Conservation (phyloP, 2,888 invertebrate genomes). For the Cephus pulcher region DNA sequence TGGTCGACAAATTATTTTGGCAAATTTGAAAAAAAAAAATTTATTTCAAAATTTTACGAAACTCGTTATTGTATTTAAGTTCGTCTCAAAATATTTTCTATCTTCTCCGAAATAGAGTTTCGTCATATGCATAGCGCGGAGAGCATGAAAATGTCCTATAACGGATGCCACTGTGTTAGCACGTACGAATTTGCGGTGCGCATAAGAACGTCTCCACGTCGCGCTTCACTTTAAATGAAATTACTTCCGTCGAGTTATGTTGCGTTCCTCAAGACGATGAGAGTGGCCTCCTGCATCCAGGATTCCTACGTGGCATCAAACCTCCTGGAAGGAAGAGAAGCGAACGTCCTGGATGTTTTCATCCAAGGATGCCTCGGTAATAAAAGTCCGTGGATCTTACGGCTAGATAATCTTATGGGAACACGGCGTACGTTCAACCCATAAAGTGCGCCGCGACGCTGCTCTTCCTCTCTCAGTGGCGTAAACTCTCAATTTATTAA, state of each 20-base stretch:
- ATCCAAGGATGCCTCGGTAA: not conserved
- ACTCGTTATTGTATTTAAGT: too few relatives aligned
- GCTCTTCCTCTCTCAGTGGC: not conserved
- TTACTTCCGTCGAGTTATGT: not conserved
- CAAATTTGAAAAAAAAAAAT: too few relatives aligned
- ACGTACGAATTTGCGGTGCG: too few relatives aligned
- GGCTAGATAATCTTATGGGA: not conserved
- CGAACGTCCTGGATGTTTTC: not conserved
- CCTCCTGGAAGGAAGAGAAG: not conserved
- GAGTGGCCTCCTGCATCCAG: conserved; percentile 1
- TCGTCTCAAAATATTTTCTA: too few relatives aligned
- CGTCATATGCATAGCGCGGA: too few relatives aligned
- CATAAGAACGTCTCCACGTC: not conserved
- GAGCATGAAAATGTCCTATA: too few relatives aligned
- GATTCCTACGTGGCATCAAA: conserved; percentile 1
- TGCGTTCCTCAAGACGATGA: not conserved
- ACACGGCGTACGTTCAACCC: too few relatives aligned
- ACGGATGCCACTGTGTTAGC: too few relatives aligned
- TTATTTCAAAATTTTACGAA: too few relatives aligned
- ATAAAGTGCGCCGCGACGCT: not conserved
- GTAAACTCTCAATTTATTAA: conserved; percentile 5
- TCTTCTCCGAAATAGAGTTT: too few relatives aligned
- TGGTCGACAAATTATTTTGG: too few relatives aligned
- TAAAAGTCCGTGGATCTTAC: not conserved
- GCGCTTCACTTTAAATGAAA: conserved; percentile 2